A percentile compares a stretch with the other conserved stretches of the same genome.
Conservation (phyloP, 2,888 invertebrate species). For the Hartigia nigra region DNA sequence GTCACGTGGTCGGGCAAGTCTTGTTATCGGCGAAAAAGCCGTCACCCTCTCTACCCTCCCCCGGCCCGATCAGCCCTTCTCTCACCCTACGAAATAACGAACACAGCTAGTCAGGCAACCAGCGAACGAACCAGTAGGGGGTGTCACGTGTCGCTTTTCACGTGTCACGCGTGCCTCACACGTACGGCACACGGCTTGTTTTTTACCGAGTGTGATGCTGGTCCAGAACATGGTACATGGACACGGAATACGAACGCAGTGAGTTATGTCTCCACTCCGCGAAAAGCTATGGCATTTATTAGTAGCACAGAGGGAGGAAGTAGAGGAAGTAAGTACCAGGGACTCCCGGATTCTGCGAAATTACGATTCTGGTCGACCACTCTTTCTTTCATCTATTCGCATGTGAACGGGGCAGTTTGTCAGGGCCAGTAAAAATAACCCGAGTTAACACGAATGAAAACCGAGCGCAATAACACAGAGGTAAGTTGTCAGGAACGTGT, state of each 20-base stretch:
- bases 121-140: not conserved
- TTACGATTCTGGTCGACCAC: constrained; percentile 41
- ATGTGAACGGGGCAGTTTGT: constrained; percentile 44
- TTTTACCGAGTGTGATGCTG: constrained; percentile 13
- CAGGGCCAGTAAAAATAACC: constrained; percentile 12
- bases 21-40: constrained; percentile 37
- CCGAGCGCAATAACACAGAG: constrained; percentile 9
- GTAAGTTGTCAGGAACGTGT: not conserved
- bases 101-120: not conserved
- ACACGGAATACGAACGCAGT: constrained; percentile 19
- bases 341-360: constrained; percentile 33
- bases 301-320: constrained; percentile 26
- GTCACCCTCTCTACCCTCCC: constrained; percentile 23
- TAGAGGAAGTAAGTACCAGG: not conserved
- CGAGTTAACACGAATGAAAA: constrained; percentile 9
- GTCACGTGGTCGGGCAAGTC: constrained; percentile 45
- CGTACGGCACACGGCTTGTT: not conserved
- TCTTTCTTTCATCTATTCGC: constrained; percentile 47
- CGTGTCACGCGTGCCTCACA: constrained; percentile 17
- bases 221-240: constrained; percentile 14
- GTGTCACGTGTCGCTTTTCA: constrained; percentile 5
- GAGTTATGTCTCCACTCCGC: constrained; percentile 42
- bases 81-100: not conserved
- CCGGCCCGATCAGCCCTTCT: constrained; percentile 6
- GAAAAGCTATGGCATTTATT: constrained; percentile 48